Evolutionary conservation across 2,113 vertebrate species (phyloP), one percentile per base, ranked within the genome.

Genomic region (Rallus limicola): DNA sequence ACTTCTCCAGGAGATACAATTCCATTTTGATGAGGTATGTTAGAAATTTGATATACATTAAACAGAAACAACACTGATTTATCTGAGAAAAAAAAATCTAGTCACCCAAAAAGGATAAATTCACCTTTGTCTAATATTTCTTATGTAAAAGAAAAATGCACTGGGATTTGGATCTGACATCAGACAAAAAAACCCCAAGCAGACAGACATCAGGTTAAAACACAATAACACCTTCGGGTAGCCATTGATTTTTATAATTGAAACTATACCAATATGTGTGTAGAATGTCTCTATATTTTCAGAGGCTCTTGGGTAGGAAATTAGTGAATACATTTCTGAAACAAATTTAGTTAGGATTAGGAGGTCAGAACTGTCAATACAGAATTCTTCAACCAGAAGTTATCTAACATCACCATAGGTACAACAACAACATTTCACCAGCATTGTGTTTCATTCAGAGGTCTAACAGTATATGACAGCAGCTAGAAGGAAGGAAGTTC

Each of bases 331-430:
- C 2, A 14, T 86, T 50, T 77, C n/a, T 70, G 46, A 83, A 70
- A 56, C 23, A 24, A 4, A 34, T 40, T 4, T 12, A 56, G 24
- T 34, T 60, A 87, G 15, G 9, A 26, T 42, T 75, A 48, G 4
- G 10, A 38, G 67, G 8, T 74, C 50, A 83, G 31, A 88, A 50
- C 19, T 25, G 9, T 6, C 40, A 77, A 33, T 26, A 59, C 24
- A 26, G 13, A 7, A 69, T 76, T 79, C 19, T 34, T 79, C 15
- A 53, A 75, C 0, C 11, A 50, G 25, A 77, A 62, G 11, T 44
- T 13, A 21, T 34, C 8, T 83, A 70, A 86, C 0, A 0, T 4
- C 9, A 38, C 14, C 74, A 81, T 9, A 40, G 0, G 0, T 28
- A 15, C 10, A 58, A 74, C 64, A 17, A 24, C 10, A 48, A 48